phyloP scores from a whole-genome alignment of 1,140 invertebrate genomes.

The Apolygus lucorum region DNA sequence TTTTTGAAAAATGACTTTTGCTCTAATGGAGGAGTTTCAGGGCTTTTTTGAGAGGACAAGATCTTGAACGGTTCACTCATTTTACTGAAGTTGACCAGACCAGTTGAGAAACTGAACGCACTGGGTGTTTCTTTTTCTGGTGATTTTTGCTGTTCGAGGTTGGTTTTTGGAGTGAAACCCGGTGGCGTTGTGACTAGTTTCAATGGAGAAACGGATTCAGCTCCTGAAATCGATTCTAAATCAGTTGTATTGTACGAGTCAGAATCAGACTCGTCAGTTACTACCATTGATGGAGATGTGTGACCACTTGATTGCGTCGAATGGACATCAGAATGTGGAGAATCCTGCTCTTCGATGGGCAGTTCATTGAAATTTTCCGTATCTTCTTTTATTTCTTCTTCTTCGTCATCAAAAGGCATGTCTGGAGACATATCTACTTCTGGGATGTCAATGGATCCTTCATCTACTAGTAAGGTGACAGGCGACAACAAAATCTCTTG shows the following conservation, averaged over 20 bases:
- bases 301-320: too few species aligned
- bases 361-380: not conserved
- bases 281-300: too few species aligned
- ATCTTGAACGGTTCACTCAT: not conserved
- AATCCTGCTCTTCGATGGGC: too few species aligned
- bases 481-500: not conserved
- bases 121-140: too few species aligned
- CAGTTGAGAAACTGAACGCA: not conserved
- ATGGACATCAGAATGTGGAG: too few species aligned
- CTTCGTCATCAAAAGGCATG: conserved; percentile 22
- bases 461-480: not conserved
- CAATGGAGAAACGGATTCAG: too few species aligned
- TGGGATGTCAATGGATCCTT: not conserved
- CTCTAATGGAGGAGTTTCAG: not conserved
- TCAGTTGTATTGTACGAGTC: not conserved
- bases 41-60: not conserved
- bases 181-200: too few species aligned
- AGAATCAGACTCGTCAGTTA: conserved; percentile 7
- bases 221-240: too few species aligned
- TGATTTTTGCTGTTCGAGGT: too few species aligned
- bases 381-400: conserved; percentile 38
- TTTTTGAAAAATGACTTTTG: not conserved
- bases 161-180: too few species aligned
- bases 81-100: not conserved
- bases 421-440: conserved; percentile 6